A percentile compares a stretch with the other conserved stretches of the same genome.
phyloP scores from a whole-genome alignment of 2,797 vertebrate species.

The Natrix natrix region DNA sequence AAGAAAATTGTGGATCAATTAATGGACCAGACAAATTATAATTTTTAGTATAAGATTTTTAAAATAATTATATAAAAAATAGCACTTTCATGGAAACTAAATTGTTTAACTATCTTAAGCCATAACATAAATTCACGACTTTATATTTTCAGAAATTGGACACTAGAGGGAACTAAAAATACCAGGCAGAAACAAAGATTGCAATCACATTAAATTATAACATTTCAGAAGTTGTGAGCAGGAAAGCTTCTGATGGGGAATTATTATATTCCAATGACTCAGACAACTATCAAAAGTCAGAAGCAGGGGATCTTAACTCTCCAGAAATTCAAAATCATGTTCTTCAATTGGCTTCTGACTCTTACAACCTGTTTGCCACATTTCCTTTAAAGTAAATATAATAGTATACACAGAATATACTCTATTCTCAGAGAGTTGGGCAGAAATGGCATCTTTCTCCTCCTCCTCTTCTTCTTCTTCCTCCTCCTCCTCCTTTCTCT shows the following conservation, averaged over 20 bases:
- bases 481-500: background rate
- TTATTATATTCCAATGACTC: background rate
- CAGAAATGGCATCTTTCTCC: too few species aligned
- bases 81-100: background rate
- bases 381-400: background rate
- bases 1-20: background rate
- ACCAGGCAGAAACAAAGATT: background rate
- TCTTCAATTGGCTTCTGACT: background rate
- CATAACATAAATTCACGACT: background rate
- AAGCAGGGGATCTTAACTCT: background rate
- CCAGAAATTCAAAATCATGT: background rate
- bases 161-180: background rate
- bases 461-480: too few species aligned
- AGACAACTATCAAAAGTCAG: background rate
- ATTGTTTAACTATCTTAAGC: background rate
- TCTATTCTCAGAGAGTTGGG: background rate
- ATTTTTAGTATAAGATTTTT: background rate
- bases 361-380: background rate
- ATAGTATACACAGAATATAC: too few species aligned
- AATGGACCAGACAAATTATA: background rate
- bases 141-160: background rate
- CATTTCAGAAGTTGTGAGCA: background rate
- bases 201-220: slow-evolving; percentile 2
- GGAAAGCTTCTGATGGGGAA: background rate
- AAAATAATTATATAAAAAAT: background rate